Conservation (phyloP, 2,888 invertebrate genomes). For the Ptilodon capucinus region DNA sequence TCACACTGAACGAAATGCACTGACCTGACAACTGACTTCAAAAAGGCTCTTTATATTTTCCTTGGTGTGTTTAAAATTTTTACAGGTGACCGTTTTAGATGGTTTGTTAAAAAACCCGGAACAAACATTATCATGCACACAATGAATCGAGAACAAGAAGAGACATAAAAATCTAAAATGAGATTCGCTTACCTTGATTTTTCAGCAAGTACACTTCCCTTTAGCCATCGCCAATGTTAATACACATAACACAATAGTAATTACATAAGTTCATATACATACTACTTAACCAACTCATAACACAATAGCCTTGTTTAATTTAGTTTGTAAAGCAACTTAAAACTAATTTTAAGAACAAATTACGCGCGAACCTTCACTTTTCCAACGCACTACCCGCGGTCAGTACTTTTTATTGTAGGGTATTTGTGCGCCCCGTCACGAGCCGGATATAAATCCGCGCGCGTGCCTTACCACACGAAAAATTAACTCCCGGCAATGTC, state of each 20-base stretch:
- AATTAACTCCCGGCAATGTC: constrained; percentile 58
- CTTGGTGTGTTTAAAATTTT: background rate
- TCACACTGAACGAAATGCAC: constrained; percentile 4
- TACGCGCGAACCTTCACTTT: background rate
- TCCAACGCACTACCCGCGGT: constrained; percentile 19
- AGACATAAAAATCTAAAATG: no score
- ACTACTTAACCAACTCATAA: no score
- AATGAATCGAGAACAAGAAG: no score
- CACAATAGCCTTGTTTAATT: no score
- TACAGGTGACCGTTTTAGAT: background rate
- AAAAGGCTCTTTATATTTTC: constrained; percentile 1
- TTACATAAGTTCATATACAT: no score
- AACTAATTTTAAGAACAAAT: background rate
- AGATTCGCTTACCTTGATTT: no score
- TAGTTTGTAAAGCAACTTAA: background rate
- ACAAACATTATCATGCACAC: no score
- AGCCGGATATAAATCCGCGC: constrained; percentile 55
- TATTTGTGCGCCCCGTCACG: constrained; percentile 46
- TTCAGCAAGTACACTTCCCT: no score
- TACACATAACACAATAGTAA: no score
- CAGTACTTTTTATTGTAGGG: constrained; percentile 55
- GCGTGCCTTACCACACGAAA: constrained; percentile 59
- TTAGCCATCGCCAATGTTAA: no score
- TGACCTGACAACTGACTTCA: constrained; percentile 1
- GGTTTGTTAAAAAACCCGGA: background rate